Evolutionary conservation across 1,140 invertebrate species (phyloP).

Genomic region (Cylas formicarius): DNA sequence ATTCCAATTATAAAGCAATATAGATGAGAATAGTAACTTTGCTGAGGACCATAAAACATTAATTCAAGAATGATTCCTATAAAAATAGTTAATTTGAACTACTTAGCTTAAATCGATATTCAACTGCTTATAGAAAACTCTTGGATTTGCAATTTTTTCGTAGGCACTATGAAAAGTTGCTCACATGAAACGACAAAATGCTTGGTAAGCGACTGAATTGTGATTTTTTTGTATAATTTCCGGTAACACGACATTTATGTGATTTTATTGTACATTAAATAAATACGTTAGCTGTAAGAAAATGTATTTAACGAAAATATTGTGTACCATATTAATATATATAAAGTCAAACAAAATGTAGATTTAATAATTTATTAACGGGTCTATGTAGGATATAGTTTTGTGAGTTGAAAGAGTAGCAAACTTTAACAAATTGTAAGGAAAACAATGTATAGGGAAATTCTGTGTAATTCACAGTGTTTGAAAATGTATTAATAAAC

Average conservation of each 20-base stretch:
- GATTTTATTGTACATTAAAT: constrained; percentile 23
- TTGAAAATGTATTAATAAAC: constrained; percentile 4
- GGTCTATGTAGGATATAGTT: constrained; percentile 28
- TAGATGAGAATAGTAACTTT: too few species aligned
- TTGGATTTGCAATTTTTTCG: too few species aligned
- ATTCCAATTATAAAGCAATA: too few species aligned
- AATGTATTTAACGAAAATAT: constrained; percentile 19
- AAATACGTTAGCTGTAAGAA: too few species aligned
- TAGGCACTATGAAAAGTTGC: too few species aligned
- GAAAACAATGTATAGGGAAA: constrained; percentile 32
- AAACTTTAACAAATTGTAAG: constrained; percentile 27
- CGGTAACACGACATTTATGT: constrained; percentile 20
- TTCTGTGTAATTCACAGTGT: constrained; percentile 35
- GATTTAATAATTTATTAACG: constrained; percentile 39
- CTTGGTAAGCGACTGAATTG: constrained; percentile 18
- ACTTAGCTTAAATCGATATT: too few species aligned
- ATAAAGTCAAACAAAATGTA: constrained; percentile 15
- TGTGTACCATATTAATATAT: constrained; percentile 22
- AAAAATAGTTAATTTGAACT: too few species aligned
- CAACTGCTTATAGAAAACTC: too few species aligned
- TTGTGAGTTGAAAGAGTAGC: constrained; percentile 5
- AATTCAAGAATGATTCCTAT: too few species aligned
- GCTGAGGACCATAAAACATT: too few species aligned
- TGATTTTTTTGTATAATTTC: constrained; percentile 18
- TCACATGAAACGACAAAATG: too few species aligned